phyloP scores from a whole-genome alignment of 2,888 invertebrate genomes.

The Saturnia japonica region DNA sequence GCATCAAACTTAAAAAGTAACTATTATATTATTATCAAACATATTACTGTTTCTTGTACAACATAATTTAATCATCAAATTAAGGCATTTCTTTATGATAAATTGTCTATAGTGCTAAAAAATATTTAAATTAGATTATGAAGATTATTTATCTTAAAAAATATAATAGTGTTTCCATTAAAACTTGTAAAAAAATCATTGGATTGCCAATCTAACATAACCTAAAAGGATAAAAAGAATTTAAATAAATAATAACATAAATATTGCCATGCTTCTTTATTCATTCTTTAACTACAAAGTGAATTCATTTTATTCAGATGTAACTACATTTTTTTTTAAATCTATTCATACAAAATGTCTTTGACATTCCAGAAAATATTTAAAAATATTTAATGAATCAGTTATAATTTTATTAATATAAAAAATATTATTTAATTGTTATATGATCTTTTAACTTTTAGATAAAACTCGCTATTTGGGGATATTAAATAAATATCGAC shows the following conservation, averaged over 20 bases:
- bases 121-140: conserved; percentile 5
- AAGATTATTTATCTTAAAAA: not conserved
- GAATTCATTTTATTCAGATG: conserved; percentile 7
- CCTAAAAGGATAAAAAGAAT: not conserved
- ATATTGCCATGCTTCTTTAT: conserved; percentile 7
- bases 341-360: not conserved
- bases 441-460: not conserved
- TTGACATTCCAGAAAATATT: not conserved
- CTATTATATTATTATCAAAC: not conserved
- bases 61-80: not conserved
- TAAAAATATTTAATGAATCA: not conserved
- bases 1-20: not conserved
- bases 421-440: not conserved
- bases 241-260: not conserved
- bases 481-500: not conserved
- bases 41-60: not conserved
- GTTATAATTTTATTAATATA: not conserved
- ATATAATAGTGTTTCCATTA: not conserved
- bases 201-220: not conserved
- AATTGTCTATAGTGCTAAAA: not conserved
- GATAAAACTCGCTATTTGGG: not conserved
- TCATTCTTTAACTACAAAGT: not conserved
- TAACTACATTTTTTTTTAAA: not conserved
- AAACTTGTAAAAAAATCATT: not conserved
- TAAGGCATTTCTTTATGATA: conserved; percentile 1